Evolutionary conservation across 2,797 vertebrate genomes (phyloP), one percentile per base, ranked within the genome.

Genomic region (Gymnopithys bicolor): DNA sequence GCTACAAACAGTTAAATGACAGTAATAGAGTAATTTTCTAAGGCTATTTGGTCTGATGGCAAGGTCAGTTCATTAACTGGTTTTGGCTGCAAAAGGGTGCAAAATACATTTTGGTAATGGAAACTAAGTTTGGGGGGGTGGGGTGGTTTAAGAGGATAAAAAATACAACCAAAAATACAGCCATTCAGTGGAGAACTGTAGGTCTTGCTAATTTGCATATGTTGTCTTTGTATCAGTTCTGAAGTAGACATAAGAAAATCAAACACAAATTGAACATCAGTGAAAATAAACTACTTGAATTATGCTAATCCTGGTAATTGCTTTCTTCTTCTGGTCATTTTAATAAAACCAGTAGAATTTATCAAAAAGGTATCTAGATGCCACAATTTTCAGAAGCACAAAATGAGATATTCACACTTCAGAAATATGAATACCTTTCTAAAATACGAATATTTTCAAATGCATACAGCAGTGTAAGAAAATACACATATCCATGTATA

Each of bases 1-100:
- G 91, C 95, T 95, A 94, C 85, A 97, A 97, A 94, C 94, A 94
- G 95, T 96, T 96, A 97, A 97, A 95, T 78, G 93, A 96, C 96
- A 96, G 94, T 97, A 95, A 95, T 75, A 96, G 83, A 96, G 89
- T 97, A 84, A 94, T 96, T 97, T 97, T 94, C 88, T 84, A 87
- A 94, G 75, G 86, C 81, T 95, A 94, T 94, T 97, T 96, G 92
- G 91, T 92, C 94, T 70, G 85, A 91, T 92, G 88, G 75, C 83
- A 68, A 88, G 91, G 96, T 95, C 92, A 93, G 76, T 88, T 96
- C 89, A 96, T 97, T 96, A 95, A 82, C 93, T 94, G 80, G 69
- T 89, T 97, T 93, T 94, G 80, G 84, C 78, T 56, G 87, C 30
- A 74, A 60, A 80, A 69, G 83, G 63, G 76, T 74, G 80, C 62